Percentiles rank a stretch among this genome's conserved stretches.
These are phyloP conservation scores for Selene dorsalis DNA, from an alignment of 2,797 vertebrate species.

Conservation along the genomic window DNA sequence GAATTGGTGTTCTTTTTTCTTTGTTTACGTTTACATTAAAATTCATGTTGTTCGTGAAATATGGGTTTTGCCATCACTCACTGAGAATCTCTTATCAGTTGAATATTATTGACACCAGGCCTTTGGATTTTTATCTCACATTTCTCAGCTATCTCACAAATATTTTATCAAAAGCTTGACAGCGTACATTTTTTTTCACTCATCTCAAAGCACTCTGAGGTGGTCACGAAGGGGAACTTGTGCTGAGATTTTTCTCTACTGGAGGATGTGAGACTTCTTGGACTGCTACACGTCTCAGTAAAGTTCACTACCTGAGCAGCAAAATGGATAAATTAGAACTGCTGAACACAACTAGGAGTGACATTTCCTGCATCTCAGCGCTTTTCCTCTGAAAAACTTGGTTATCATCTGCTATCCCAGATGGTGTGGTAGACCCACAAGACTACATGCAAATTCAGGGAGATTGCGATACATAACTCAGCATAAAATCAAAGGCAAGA, in stretches of 20 bases:
- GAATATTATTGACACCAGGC: conserved; percentile 59
- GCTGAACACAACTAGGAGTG: conserved; percentile 72
- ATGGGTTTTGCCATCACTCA: conserved; percentile 57
- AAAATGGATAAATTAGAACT: conserved; percentile 68
- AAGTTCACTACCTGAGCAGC: conserved; percentile 60
- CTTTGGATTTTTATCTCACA: conserved; percentile 48
- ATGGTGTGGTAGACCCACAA: conserved; percentile 78
- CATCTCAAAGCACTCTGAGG: conserved; percentile 32
- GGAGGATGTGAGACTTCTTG: conserved; percentile 27
- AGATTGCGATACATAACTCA: conserved; percentile 68
- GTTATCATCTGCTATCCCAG: conserved; percentile 80
- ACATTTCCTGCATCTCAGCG: conserved; percentile 70
- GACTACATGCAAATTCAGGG: conserved; percentile 76
- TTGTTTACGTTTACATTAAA: conserved; percentile 77
- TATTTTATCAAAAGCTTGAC: conserved; percentile 64
- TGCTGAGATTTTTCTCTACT: conserved; percentile 30
- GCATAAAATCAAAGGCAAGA: conserved; percentile 69
- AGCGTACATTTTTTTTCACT: conserved; percentile 17
- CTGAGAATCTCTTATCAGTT: conserved; percentile 50
- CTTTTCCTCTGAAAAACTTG: conserved; percentile 66
- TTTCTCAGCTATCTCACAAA: conserved; percentile 48
- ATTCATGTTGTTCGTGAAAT: conserved; percentile 65
- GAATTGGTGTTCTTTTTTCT: conserved; percentile 65
- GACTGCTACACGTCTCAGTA: conserved; percentile 34
- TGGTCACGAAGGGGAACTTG: conserved; percentile 19